Percentiles rank a stretch among this genome's conserved stretches.
Conservation (phyloP, 2,888 invertebrate species). For the Apotomis capreana region DNA sequence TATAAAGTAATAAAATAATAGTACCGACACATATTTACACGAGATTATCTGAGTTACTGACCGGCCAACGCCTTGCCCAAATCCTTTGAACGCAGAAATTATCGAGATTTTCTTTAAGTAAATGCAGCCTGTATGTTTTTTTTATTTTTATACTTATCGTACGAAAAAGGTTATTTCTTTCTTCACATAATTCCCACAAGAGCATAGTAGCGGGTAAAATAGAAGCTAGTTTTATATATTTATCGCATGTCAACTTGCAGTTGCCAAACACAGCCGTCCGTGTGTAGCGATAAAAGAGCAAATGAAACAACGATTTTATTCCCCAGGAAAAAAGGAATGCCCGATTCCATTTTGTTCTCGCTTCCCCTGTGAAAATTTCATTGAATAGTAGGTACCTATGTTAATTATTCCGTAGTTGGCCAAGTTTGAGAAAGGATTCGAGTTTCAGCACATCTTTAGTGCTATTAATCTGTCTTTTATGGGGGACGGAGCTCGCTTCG, state of each 20-base stretch:
- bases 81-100: not conserved
- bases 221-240: too few species aligned
- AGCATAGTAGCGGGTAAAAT: too few species aligned
- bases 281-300: constrained; percentile 62
- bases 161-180: too few species aligned
- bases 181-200: too few species aligned
- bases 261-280: constrained; percentile 39
- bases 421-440: constrained; percentile 50
- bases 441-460: constrained; percentile 61
- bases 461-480: constrained; percentile 58
- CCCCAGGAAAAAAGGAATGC: constrained; percentile 59
- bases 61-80: too few species aligned
- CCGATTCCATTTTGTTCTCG: constrained; percentile 64
- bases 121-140: too few species aligned
- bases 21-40: too few species aligned
- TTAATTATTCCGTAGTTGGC: constrained; percentile 46
- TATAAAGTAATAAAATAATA: too few species aligned
- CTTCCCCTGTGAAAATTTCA: constrained; percentile 68
- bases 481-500: constrained; percentile 24
- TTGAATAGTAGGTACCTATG: constrained; percentile 57
- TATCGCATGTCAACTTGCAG: not conserved
- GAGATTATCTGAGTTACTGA: too few species aligned
- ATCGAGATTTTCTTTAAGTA: not conserved
- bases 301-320: constrained; percentile 66
- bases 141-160: too few species aligned